These are phyloP conservation scores for Dynastes tityus DNA, from an alignment of 2,888 invertebrate genomes.

Conservation along the genomic window DNA sequence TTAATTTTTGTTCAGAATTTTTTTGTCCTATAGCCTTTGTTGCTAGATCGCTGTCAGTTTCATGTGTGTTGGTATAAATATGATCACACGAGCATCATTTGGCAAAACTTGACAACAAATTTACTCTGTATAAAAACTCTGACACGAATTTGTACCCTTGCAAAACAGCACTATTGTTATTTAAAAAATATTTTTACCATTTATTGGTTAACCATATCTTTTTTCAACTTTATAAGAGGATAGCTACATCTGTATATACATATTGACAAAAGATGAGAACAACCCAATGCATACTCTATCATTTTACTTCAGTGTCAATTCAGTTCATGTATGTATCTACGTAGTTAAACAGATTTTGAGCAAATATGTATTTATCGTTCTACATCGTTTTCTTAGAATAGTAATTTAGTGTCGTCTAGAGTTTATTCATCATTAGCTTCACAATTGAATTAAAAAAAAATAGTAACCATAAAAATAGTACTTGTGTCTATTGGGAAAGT, in stretches of 20 bases:
- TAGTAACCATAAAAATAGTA: neutral
- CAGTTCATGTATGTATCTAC: conserved; percentile 15
- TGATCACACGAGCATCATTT: conserved; percentile 61
- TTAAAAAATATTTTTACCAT: conserved; percentile 65
- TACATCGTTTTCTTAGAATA: neutral
- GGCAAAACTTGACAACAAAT: conserved; percentile 68
- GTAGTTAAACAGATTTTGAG: conserved; percentile 29
- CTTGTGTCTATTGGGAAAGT: neutral
- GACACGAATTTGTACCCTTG: conserved; percentile 71
- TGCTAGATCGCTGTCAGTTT: conserved; percentile 20
- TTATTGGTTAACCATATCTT: conserved; percentile 62
- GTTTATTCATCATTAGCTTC: neutral
- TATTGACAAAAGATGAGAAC: conserved; percentile 68
- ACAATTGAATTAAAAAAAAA: neutral
- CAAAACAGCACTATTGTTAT: conserved; percentile 70
- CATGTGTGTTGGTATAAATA: conserved; percentile 58
- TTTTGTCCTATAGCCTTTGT: neutral
- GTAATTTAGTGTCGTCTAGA: conserved; percentile 1
- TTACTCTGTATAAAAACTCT: conserved; percentile 68
- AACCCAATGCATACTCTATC: conserved; percentile 48
- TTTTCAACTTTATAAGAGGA: conserved; percentile 58
- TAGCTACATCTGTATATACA: conserved; percentile 66
- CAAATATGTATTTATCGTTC: conserved; percentile 28
- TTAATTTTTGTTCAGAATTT: too few species aligned
- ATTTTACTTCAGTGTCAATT: conserved; percentile 33